Base-by-base conservation (phyloP, 2,113 vertebrate species). In the Prolemur simus region DNA sequence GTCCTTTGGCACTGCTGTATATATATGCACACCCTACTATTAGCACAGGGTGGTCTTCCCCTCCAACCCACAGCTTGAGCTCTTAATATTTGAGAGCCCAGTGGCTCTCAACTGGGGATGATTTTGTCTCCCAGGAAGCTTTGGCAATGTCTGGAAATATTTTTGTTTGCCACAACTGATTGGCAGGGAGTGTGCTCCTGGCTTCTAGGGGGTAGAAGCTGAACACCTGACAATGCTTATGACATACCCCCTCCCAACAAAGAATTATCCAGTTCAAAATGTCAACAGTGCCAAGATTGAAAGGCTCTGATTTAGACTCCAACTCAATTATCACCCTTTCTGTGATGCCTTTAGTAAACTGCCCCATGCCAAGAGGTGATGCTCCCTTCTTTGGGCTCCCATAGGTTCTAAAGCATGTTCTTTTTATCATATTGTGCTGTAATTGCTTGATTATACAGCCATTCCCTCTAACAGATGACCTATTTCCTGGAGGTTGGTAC, bases 221-320 rank as follows among this genome's bases (percentile, higher is more conserved):
- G 8, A 34, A 8, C 8, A 8, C 32, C 18, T 23, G 5, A 10
- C 1, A 0, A 9, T 71, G 63, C 56, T 64, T 8, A 14, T 2
- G 34, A 8, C 10, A 15, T 17, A 39, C 52, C 5, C 5, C 6
- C 27, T 39, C 49, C 21, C 64, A 52, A 12, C 7, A 34, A 39
- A 47, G 58, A 52, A 15, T 64, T 32, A n/a, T 34, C 56, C 49
- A 58, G 25, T 39, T 63, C 25, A 58, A 73, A 71, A 42, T 74
- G 74, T 18, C 66, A 42, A 8, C 21, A n/a, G 13, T 3, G 37
- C 52, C 4, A 6, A 60, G 56, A 2, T 39, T 66, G 32, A 60
- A 13, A 56, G 81, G 49, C 25, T 27, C 37, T 34, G 6, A 54
- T 32, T 73, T 23, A 9, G 25, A n/a, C 29, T 52, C 32, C 73